A percentile compares a stretch with the other conserved stretches of the same genome.
phyloP scores from a whole-genome alignment of 2,797 vertebrate genomes.

The Halcyon smyrnensis region DNA sequence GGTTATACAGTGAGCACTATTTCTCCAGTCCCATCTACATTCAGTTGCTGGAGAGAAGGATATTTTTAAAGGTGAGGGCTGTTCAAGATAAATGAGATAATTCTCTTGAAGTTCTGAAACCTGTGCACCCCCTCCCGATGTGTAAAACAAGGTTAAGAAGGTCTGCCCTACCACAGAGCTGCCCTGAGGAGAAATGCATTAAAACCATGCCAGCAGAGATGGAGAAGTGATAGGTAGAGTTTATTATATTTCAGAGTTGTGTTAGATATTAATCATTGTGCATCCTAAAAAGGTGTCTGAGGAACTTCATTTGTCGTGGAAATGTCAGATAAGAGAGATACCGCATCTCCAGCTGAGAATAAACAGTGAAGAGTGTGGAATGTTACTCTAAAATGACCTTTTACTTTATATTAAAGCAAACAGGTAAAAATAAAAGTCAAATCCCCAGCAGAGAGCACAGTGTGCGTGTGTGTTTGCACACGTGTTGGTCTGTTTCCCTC shows the following conservation, averaged over 20 bases:
- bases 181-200: not conserved
- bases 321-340: slow-evolving; percentile 54
- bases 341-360: not conserved
- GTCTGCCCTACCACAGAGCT: not conserved
- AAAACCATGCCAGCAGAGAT: not conserved
- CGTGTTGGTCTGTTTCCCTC: not conserved
- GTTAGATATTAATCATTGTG: slow-evolving; percentile 24
- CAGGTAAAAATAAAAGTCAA: slow-evolving; percentile 16
- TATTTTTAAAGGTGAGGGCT: not conserved
- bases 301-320: slow-evolving; percentile 47
- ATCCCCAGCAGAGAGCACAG: not conserved
- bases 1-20: not conserved
- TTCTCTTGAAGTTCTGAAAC: not conserved
- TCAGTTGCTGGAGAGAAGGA: not conserved
- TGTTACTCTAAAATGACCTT: slow-evolving; percentile 47
- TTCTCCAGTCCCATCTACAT: not conserved
- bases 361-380: not conserved
- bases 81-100: not conserved
- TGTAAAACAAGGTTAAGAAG: not conserved
- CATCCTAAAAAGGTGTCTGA: slow-evolving; percentile 3
- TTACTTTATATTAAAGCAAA: slow-evolving; percentile 52
- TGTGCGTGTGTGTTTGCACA: not conserved
- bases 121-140: not conserved
- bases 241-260: not conserved
- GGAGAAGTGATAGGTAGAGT: not conserved